These are phyloP conservation scores for Hydractinia echinata DNA, from an alignment of 30 jellyfish, hydroid and myxozoan species.

Conservation along the genomic window DNA sequence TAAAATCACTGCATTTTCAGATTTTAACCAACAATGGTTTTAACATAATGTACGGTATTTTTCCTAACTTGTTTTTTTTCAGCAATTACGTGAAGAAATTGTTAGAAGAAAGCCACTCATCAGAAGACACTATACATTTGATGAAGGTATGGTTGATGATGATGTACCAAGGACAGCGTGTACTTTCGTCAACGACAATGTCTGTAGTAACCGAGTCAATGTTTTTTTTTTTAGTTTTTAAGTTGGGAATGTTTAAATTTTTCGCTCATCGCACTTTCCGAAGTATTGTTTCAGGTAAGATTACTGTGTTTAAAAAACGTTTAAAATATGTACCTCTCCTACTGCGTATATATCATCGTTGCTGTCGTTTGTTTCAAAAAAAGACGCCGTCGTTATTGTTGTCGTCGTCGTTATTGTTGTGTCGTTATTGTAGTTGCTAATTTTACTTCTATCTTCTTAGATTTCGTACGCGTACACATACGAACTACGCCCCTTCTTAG, in stretches of 20 bases:
- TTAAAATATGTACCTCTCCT: not conserved
- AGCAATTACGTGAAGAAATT: constrained; percentile 88
- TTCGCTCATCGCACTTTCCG: constrained; percentile 88
- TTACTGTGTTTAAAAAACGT: no score
- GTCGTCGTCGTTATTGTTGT: not conserved
- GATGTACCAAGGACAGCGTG: not conserved
- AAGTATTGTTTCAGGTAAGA: constrained; percentile 84
- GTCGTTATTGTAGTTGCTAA: not conserved
- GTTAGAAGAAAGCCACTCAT: constrained; percentile 81
- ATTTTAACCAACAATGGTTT: not conserved
- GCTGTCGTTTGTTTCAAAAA: not conserved
- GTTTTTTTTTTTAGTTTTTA: constrained; percentile 56
- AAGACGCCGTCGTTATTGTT: not conserved
- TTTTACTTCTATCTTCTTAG: constrained; percentile 22
- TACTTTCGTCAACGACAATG: not conserved
- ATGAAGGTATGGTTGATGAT: constrained; percentile 53
- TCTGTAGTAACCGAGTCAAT: not conserved
- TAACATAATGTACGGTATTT: not conserved
- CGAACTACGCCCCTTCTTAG: constrained; percentile 90
- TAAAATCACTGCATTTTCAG: not conserved
- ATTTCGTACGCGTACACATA: constrained; percentile 90
- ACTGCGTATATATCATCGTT: not conserved
- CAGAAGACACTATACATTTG: constrained; percentile 81
- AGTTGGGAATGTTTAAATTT: constrained; percentile 98
- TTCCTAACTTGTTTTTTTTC: constrained; percentile 5